Evolutionary conservation across 2,888 invertebrate species (phyloP), one percentile per base, ranked within the genome.

Genomic region (Neuroscelio doddi): DNA sequence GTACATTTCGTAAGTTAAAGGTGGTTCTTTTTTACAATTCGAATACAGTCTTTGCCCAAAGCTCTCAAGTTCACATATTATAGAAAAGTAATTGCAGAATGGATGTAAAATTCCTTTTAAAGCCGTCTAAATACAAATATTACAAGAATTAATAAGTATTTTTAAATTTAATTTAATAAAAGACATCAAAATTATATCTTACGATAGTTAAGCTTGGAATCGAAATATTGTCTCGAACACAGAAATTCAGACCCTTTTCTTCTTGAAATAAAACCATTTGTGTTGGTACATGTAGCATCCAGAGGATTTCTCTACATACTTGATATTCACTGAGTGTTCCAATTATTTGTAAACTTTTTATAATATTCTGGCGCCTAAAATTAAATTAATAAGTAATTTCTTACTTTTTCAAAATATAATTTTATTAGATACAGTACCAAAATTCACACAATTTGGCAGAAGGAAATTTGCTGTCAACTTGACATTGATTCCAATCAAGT

Each of bases 1-100:
- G 90, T 87, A 88, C 46, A 85, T 85, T 70, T 86, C 86, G 47
- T 86, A 83, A 0, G 87, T 87, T 3, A 85, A 78, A 1, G 87
- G 84, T 1, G 82, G 81, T 50, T 63, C 45, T 34, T 61, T 51
- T 52, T 58, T 38, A 3, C 46, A 30, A 27, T 34, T 9, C 8
- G 63, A 32, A 64, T 81, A 81, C 15, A 87, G 71, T 0, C 79
- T 79, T 42, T 75, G 73, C 24, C 83, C 80, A 64, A 87, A 85
- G 3, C 63, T 68, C 21, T 85, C 83, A 27, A 88, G 70, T 8
- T 82, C 76, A 52, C 71, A 63, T 36, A 84, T 74, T 78, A 83
- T 83, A 8, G 59, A 55, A 39, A 80, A 81, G 51, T 75, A 79
- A 21, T 78, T 65, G 52, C 79, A 80, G 50, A 75, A 81, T 1